phyloP scores from a whole-genome alignment of 2,113 vertebrate genomes.

The Rhinogobius similis region DNA sequence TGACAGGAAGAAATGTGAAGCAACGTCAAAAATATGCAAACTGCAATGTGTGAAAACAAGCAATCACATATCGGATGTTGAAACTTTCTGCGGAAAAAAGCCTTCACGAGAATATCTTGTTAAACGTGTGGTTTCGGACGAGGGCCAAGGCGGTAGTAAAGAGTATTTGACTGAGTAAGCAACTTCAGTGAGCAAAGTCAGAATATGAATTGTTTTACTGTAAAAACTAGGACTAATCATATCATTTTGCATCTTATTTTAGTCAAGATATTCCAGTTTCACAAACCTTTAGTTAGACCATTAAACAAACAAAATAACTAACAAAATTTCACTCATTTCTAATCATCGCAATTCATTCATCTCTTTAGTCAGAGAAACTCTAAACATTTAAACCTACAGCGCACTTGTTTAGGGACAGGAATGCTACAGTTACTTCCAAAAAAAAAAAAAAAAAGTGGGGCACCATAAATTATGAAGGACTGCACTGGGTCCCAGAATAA shows the following conservation, averaged over 20 bases:
- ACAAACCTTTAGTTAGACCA: too few relatives aligned
- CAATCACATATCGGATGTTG: neutral
- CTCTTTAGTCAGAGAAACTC: too few relatives aligned
- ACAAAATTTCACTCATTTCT: too few relatives aligned
- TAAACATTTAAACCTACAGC: too few relatives aligned
- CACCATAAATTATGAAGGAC: neutral
- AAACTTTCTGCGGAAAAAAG: neutral
- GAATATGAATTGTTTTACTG: too few relatives aligned
- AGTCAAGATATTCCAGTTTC: too few relatives aligned
- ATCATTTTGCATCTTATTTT: too few relatives aligned
- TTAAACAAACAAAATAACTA: too few relatives aligned
- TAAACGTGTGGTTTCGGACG: neutral
- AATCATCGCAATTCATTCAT: neutral
- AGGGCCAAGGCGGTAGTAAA: neutral
- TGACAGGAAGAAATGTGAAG: slow-evolving; percentile 11
- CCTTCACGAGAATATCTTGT: neutral
- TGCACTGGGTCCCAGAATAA: neutral
- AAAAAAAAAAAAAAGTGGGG: neutral
- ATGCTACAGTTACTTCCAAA: neutral
- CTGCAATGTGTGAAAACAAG: slow-evolving; percentile 14
- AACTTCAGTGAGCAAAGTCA: too few relatives aligned
- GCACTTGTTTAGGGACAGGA: too few relatives aligned
- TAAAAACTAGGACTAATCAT: too few relatives aligned
- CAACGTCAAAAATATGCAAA: slow-evolving; percentile 33
- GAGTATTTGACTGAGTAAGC: too few relatives aligned